Conservation (phyloP, 2,888 invertebrate genomes). For the Ferrisia virgata region DNA sequence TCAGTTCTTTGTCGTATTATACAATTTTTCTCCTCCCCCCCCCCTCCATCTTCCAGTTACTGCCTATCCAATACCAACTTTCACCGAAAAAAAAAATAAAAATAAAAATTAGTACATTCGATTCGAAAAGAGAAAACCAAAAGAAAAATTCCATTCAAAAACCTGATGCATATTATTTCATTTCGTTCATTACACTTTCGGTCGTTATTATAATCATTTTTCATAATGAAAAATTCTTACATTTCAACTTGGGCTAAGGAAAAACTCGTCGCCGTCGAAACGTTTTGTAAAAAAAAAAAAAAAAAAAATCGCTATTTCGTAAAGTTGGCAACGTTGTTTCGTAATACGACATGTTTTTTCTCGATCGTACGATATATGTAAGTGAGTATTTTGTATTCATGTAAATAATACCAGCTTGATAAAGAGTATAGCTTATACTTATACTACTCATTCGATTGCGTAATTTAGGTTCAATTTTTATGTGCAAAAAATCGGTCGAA, state of each 20-base stretch:
- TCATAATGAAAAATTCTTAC: neutral
- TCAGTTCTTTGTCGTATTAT: no score
- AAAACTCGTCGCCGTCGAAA: neutral
- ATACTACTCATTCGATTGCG: neutral
- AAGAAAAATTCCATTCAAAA: no score
- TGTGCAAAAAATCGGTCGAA: no score
- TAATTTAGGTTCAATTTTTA: neutral
- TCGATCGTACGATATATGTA: neutral
- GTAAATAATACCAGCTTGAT: neutral
- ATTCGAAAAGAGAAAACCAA: no score
- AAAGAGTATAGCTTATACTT: neutral
- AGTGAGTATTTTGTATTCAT: neutral
- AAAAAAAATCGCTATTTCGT: neutral
- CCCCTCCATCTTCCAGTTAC: no score
- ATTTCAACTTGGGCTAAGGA: neutral
- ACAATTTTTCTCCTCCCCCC: no score
- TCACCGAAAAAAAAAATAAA: no score
- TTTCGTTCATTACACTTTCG: neutral
- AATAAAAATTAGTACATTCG: no score
- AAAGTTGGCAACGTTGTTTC: neutral
- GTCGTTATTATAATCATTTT: neutral
- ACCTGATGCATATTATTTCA: no score
- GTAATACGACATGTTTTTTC: neutral
- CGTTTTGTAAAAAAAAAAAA: neutral
- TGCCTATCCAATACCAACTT: no score